Evolutionary conservation across 92 coral and sea anemone species (phyloP).

Genomic region (Zoanthus sansibaricus): DNA sequence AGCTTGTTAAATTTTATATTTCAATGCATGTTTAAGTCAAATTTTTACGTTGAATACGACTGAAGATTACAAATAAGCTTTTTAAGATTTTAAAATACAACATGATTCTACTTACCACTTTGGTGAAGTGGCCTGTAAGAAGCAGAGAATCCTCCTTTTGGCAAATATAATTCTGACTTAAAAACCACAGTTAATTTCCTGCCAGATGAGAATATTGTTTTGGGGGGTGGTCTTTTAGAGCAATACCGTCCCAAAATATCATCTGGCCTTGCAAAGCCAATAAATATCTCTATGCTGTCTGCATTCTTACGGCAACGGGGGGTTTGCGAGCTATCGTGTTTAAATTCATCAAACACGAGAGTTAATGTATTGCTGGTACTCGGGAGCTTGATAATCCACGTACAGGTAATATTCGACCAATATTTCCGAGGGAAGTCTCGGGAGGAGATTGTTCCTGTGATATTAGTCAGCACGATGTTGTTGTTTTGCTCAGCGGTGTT

Average conservation of each 20-base stretch:
- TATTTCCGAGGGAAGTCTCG: slow-evolving; percentile 20
- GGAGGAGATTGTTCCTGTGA: background rate
- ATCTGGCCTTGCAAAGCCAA: background rate
- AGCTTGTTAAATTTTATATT: no score
- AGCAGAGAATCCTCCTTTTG: background rate
- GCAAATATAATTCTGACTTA: background rate
- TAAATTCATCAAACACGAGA: slow-evolving; percentile 1
- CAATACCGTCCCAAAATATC: slow-evolving; percentile 13
- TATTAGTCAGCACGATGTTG: slow-evolving; percentile 19
- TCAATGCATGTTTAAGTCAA: no score
- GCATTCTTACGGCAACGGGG: background rate
- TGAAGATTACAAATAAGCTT: background rate
- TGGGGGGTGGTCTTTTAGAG: background rate
- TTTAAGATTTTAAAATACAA: background rate
- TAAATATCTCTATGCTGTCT: background rate
- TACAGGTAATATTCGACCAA: background rate
- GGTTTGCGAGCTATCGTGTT: background rate
- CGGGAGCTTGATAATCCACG: slow-evolving; percentile 11
- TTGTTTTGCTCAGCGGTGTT: slow-evolving; percentile 30
- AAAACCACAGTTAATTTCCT: background rate
- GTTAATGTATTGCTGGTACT: background rate
- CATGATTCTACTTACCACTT: slow-evolving; percentile 11
- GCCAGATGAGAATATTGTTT: slow-evolving; percentile 2
- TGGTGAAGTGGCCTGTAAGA: background rate
- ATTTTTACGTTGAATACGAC: no score